These are phyloP conservation scores for Troides helena DNA, from an alignment of 2,888 invertebrate species.

Conservation along the genomic window DNA sequence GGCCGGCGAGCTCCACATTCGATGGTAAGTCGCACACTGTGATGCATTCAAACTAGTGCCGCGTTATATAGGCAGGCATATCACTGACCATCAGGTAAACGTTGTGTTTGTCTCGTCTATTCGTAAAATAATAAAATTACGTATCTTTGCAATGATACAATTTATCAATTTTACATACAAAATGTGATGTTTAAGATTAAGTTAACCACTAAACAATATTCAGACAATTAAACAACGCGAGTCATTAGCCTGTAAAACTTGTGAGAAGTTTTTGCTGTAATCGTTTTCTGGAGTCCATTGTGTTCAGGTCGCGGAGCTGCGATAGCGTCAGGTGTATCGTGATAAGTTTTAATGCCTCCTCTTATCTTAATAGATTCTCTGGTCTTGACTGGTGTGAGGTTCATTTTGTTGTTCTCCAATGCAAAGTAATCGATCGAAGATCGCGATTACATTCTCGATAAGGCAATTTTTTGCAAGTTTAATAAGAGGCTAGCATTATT, in stretches of 20 bases:
- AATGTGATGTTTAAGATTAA: no score
- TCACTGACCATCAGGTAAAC: no score
- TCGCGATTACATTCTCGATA: background rate
- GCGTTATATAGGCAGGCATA: no score
- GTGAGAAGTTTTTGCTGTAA: constrained; percentile 14
- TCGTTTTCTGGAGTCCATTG: background rate
- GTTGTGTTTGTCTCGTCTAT: no score
- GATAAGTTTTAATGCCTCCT: constrained; percentile 20
- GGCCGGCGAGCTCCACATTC: no score
- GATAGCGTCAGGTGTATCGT: constrained; percentile 15
- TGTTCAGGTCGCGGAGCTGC: constrained; percentile 12
- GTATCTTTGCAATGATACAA: no score
- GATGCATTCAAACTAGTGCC: no score
- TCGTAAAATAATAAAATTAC: no score
- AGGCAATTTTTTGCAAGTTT: background rate
- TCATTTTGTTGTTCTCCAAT: constrained; percentile 1
- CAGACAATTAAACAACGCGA: background rate
- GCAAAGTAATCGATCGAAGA: background rate
- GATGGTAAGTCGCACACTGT: no score
- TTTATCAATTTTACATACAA: no score
- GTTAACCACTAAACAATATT: no score
- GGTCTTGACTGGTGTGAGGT: background rate
- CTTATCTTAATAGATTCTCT: constrained; percentile 13
- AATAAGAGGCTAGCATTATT: background rate
- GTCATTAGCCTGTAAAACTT: constrained; percentile 13